phyloP scores from a whole-genome alignment of 2,797 vertebrate genomes.

The Telmatherina bonti region DNA sequence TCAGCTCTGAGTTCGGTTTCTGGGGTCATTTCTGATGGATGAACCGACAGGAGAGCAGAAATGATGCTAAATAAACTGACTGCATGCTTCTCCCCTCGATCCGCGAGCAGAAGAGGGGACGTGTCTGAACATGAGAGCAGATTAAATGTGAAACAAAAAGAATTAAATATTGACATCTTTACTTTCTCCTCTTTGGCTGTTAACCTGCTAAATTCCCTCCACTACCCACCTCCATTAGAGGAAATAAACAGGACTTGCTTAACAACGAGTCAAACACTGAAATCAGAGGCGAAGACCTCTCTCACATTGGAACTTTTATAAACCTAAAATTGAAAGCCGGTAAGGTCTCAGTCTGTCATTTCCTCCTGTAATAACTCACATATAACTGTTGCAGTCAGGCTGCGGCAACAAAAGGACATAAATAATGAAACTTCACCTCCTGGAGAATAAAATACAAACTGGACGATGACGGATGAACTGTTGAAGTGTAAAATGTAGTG shows the following conservation, averaged over 20 bases:
- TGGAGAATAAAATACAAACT: conserved; percentile 28
- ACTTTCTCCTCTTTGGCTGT: conserved; percentile 28
- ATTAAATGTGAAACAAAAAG: background rate
- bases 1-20: background rate
- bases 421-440: conserved; percentile 6
- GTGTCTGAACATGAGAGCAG: conserved; percentile 24
- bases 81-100: conserved; percentile 22
- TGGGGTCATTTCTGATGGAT: background rate
- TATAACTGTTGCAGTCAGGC: background rate
- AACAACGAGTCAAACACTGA: background rate
- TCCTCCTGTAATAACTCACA: background rate
- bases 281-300: too few relatives aligned
- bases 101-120: conserved; percentile 15
- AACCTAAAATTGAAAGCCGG: background rate
- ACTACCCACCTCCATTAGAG: background rate
- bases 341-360: background rate
- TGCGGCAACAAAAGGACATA: background rate
- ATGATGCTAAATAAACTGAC: background rate
- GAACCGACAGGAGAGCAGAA: background rate
- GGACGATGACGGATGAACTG: conserved; percentile 13
- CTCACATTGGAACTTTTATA: background rate
- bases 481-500: conserved; percentile 52
- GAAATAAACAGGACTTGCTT: background rate
- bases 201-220: background rate
- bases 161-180: too few relatives aligned